Evolutionary conservation across 2,797 vertebrate species (phyloP), one percentile per base, ranked within the genome.

Genomic region (Enteromius radiatus): DNA sequence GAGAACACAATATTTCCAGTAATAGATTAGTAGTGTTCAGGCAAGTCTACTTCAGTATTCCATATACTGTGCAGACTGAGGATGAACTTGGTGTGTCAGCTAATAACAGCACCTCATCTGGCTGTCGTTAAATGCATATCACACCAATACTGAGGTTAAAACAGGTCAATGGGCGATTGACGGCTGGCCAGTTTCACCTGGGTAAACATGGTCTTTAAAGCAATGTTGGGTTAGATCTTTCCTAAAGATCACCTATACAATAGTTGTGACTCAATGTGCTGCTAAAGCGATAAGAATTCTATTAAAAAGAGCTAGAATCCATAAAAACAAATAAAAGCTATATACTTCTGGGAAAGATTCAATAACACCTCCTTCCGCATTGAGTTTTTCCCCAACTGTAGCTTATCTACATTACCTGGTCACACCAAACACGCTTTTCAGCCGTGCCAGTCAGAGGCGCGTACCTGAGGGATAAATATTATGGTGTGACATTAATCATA

Each of bases 401-500:
- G 73, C 73, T 82, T 82, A 82, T 82, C 80, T 82, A 76, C 73
- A 82, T 76, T 64, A 68, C 61, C 36, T 23, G 5, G 47, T 82
- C 47, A 76, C 80, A 76, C 71, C 71, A 56, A 82, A 82, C 59
- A 67, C 4, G 73, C 71, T 82, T 82, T 82, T 82, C 71, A 49
- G 56, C 56, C 2, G 14, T 36, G 68, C 56, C 56, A 74, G 79
- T 81, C 79, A 64, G 54, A 47, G 6, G 9, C 41, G 0, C 15
- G 6, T 49, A 76, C 80, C 80, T 56, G 47, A 82, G 80, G 80
- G 80, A 76, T 82, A 82, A 68, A 82, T 74, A 82, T 76, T 75
- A 82, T 43, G 73, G 33, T 67, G 73, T 76, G 80, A 82, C 80
- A 82, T 82, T 76, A 82, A 82, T 76, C 80, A 82, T 75, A 76